Evolutionary conservation across 2,888 invertebrate species (phyloP).

Genomic region (Euclidia mi): DNA sequence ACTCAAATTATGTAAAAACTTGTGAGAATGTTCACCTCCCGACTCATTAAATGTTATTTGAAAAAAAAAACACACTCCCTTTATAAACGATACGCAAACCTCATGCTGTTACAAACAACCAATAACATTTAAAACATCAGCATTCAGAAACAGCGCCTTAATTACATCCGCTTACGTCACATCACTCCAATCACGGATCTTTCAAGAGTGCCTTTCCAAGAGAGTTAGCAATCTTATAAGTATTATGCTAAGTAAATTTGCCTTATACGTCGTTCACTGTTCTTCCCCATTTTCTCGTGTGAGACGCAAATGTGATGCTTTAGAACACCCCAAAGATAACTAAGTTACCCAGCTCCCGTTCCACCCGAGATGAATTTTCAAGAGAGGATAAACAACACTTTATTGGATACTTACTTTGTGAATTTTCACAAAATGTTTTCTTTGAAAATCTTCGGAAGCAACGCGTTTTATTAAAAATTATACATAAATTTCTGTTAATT

Average conservation of each 20-base stretch:
- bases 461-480: conserved; percentile 19
- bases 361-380: conserved; percentile 51
- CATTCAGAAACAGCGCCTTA: conserved; percentile 14
- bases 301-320: conserved; percentile 61
- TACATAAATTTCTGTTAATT: too few relatives aligned
- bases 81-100: too few relatives aligned
- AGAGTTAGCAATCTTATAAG: conserved; percentile 62
- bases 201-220: conserved; percentile 51
- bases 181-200: conserved; percentile 42
- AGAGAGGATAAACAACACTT: conserved; percentile 45
- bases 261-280: conserved; percentile 57
- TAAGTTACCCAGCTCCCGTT: conserved; percentile 56
- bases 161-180: conserved; percentile 30
- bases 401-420: conserved; percentile 44
- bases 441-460: conserved; percentile 40
- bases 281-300: conserved; percentile 53
- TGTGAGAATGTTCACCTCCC: too few relatives aligned
- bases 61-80: too few relatives aligned
- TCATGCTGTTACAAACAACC: too few relatives aligned
- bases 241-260: conserved; percentile 64
- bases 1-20: too few relatives aligned
- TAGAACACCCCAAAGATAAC: conserved; percentile 63
- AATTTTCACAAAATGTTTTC: conserved; percentile 49
- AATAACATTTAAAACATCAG: neutral
- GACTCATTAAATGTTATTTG: too few relatives aligned